phyloP scores from a whole-genome alignment of 92 coral and sea anemone species.

The Porites rus region DNA sequence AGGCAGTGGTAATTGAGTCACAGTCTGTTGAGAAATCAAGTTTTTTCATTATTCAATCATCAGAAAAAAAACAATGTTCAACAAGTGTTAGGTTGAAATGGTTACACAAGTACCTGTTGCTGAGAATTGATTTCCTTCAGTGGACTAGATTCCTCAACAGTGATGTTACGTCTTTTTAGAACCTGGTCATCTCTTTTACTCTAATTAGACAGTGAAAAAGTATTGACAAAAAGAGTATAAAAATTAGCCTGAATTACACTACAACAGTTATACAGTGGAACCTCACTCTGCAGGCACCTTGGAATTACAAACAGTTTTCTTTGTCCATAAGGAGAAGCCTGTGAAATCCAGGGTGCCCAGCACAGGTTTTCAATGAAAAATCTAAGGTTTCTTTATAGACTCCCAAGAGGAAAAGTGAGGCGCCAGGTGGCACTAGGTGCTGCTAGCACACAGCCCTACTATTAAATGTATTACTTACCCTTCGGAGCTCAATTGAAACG shows the following conservation, averaged over 20 bases:
- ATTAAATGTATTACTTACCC: slow-evolving; percentile 57
- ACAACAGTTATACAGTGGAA: no score
- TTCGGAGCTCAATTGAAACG: slow-evolving; percentile 91
- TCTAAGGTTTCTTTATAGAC: no score
- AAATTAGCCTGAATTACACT: no score
- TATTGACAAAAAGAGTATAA: neutral
- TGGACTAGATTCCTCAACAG: slow-evolving; percentile 75
- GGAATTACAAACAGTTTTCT: no score
- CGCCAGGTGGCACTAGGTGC: no score
- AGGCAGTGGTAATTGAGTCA: slow-evolving; percentile 64
- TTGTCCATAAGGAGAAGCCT: no score
- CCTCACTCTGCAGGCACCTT: no score
- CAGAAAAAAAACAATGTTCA: neutral
- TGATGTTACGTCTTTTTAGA: slow-evolving; percentile 83
- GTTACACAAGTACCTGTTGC: slow-evolving; percentile 35
- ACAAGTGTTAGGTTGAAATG: neutral
- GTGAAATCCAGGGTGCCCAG: no score
- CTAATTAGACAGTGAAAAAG: slow-evolving; percentile 30
- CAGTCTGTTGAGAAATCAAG: slow-evolving; percentile 18
- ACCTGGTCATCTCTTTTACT: slow-evolving; percentile 83
- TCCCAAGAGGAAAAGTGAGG: neutral
- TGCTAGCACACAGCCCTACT: no score
- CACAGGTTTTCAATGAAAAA: no score
- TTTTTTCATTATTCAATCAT: neutral
- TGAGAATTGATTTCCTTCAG: slow-evolving; percentile 78